Base-by-base conservation (phyloP, 2,888 invertebrate species). In the Lycophotia porphyrea region DNA sequence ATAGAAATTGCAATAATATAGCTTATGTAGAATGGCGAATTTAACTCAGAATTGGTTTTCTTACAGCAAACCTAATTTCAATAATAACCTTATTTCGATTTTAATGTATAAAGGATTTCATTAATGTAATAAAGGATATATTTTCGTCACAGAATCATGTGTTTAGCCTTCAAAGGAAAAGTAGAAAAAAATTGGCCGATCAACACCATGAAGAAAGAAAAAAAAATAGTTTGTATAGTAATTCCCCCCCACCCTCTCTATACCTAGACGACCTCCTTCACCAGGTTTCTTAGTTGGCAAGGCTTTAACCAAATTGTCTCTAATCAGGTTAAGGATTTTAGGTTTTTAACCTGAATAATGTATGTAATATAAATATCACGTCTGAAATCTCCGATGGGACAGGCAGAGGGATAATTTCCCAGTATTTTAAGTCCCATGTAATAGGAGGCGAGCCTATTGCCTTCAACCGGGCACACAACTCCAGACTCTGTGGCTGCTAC, bases 41-140 rank as follows among this genome's bases (percentile, higher is more conserved):
- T n/a, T n/a, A n/a, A n/a, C n/a, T n/a, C n/a, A n/a, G n/a, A n/a
- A n/a, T n/a, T n/a, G n/a, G n/a, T n/a, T n/a, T n/a, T n/a, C n/a
- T n/a, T n/a, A n/a, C n/a, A n/a, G n/a, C n/a, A n/a, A n/a, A n/a
- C n/a, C n/a, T n/a, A n/a, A n/a, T n/a, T n/a, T n/a, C n/a, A n/a
- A n/a, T n/a, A n/a, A n/a, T n/a, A n/a, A n/a, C n/a, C n/a, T n/a
- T n/a, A n/a, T n/a, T n/a, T n/a, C n/a, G n/a, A n/a, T n/a, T n/a
- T n/a, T n/a, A n/a, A n/a, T n/a, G n/a, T n/a, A n/a, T n/a, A n/a
- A n/a, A n/a, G n/a, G n/a, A n/a, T 42, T 39, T 31, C 5, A 27
- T 15, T 44, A 11, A 27, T 72, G 27, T 7, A 76, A 60, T 77
- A 81, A 80, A 77, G 44, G 11, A 42, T 63, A 36, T 36, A 36